Evolutionary conservation across 1,140 invertebrate genomes (phyloP).

Genomic region (Caenorhabditis remanei): DNA sequence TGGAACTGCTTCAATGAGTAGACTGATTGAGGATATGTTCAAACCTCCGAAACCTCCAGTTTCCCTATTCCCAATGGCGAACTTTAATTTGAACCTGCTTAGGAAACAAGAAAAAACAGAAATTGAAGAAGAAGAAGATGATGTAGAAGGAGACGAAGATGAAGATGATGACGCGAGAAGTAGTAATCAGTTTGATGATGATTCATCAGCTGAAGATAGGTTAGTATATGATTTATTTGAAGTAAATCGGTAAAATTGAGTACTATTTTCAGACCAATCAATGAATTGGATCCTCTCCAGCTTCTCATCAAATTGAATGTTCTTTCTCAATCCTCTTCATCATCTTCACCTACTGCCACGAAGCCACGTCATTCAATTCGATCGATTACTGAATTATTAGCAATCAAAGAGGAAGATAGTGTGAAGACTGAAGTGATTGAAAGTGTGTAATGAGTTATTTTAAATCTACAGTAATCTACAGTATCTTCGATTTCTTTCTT

Average conservation of each 20-base stretch:
- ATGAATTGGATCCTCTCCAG: constrained; percentile 10
- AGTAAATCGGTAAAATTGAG: neutral
- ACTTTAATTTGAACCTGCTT: constrained; percentile 3
- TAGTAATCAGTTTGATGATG: constrained; percentile 38
- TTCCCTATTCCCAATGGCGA: constrained; percentile 19
- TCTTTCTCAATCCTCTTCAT: neutral
- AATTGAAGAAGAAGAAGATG: constrained; percentile 26
- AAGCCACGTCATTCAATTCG: constrained; percentile 36
- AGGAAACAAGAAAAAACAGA: constrained; percentile 36
- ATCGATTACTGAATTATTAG: constrained; percentile 26
- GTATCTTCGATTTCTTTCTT: neutral
- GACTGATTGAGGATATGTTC: constrained; percentile 53
- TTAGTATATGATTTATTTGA: neutral
- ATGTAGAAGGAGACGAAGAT: constrained; percentile 2
- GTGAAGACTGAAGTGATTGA: neutral
- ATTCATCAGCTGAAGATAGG: constrained; percentile 29
- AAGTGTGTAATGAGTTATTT: neutral
- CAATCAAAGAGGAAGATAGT: constrained; percentile 11
- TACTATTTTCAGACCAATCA: neutral
- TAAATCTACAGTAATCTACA: no score
- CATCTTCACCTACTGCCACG: neutral
- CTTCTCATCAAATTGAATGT: neutral
- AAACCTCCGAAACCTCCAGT: constrained; percentile 35
- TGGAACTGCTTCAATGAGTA: constrained; percentile 47
- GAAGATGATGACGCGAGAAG: constrained; percentile 28